Conservation (phyloP, 2,888 invertebrate species). For the Bimastos eiseni region DNA sequence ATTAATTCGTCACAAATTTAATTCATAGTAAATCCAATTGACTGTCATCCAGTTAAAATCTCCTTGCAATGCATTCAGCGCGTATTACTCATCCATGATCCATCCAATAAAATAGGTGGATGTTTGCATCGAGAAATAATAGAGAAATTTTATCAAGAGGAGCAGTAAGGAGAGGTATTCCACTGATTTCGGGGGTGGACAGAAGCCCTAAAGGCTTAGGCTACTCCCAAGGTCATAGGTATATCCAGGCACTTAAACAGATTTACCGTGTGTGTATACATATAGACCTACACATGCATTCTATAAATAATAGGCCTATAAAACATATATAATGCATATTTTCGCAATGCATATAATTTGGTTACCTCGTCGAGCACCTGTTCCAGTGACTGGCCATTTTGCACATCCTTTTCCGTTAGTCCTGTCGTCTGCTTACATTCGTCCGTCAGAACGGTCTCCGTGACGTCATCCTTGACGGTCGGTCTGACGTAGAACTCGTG, state of each 20-base stretch:
- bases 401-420: slow-evolving; percentile 73
- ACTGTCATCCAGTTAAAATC: background rate
- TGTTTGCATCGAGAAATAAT: too few species aligned
- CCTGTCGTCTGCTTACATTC: slow-evolving; percentile 70
- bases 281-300: too few species aligned
- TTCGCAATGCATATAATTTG: background rate
- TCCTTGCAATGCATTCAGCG: background rate
- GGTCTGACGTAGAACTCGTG: slow-evolving; percentile 80
- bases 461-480: slow-evolving; percentile 68
- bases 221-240: too few species aligned
- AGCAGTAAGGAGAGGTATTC: too few species aligned
- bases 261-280: too few species aligned
- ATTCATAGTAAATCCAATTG: background rate
- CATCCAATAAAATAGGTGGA: too few species aligned
- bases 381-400: slow-evolving; percentile 76
- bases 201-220: too few species aligned
- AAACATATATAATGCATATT: background rate
- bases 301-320: too few species aligned
- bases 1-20: background rate
- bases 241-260: too few species aligned
- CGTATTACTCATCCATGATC: background rate
- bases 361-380: slow-evolving; percentile 76
- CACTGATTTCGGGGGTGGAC: too few species aligned
- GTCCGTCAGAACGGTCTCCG: slow-evolving; percentile 73
- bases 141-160: too few species aligned